Percentiles rank a stretch among this genome's conserved stretches.
Evolutionary conservation across 2,888 invertebrate genomes (phyloP).

Genomic region (Scelioninae gen. 1): DNA sequence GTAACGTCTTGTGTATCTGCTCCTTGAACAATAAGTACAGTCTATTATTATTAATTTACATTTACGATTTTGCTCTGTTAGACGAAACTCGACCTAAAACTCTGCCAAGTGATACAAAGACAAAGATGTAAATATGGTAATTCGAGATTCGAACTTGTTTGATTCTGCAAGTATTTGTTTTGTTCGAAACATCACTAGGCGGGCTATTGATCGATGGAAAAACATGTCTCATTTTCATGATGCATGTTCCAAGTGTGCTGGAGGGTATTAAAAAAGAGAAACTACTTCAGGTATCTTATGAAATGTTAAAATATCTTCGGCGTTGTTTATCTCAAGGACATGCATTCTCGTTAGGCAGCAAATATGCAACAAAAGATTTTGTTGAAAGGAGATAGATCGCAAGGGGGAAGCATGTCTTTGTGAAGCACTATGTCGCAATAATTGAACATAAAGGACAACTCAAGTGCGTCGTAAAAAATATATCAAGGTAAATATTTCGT

Average conservation of each 20-base stretch:
- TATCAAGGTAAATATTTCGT: conserved; percentile 30
- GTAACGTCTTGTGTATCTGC: background rate
- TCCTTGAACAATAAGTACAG: background rate
- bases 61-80: background rate
- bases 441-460: conserved; percentile 64
- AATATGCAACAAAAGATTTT: conserved; percentile 78
- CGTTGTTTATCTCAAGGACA: conserved; percentile 78
- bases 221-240: conserved; percentile 34
- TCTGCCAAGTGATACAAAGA: background rate
- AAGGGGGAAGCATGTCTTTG: conserved; percentile 46
- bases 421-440: conserved; percentile 43
- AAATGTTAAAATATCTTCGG: conserved; percentile 76
- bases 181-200: background rate
- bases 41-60: background rate
- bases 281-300: conserved; percentile 57
- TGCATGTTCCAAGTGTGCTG: conserved; percentile 45
- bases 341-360: conserved; percentile 78
- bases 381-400: conserved; percentile 55
- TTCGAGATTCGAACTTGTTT: conserved; percentile 12
- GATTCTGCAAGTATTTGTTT: conserved; percentile 1
- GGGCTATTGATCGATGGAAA: conserved; percentile 15
- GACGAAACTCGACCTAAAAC: background rate
- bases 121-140: conserved; percentile 2
- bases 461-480: conserved; percentile 58
- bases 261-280: conserved; percentile 50